Evolutionary conservation across 2,113 vertebrate species (phyloP).

Genomic region (Neotoma lepida): DNA sequence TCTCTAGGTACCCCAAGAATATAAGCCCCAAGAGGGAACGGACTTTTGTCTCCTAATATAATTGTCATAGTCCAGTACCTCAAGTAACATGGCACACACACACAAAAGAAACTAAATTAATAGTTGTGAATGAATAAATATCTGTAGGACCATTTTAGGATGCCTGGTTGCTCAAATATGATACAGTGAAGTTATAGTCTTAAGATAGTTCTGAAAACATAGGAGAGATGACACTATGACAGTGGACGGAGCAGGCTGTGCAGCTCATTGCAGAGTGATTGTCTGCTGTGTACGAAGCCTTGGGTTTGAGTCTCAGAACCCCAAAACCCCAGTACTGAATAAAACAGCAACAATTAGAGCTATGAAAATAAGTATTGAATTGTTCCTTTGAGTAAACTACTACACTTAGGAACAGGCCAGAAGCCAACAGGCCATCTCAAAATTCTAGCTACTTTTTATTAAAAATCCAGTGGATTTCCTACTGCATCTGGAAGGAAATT

Average conservation of each 20-base stretch:
- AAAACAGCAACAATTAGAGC: neutral
- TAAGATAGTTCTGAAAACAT: neutral
- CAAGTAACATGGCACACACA: neutral
- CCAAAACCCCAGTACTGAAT: neutral
- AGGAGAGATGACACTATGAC: neutral
- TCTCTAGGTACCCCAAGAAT: neutral
- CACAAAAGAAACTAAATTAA: neutral
- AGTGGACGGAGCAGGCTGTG: too few relatives aligned
- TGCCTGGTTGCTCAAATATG: neutral
- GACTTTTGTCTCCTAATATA: neutral
- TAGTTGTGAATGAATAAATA: neutral
- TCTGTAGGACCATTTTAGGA: neutral
- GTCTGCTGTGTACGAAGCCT: neutral
- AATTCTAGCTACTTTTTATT: neutral
- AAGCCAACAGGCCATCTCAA: neutral
- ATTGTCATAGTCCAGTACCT: neutral
- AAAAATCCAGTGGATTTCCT: neutral
- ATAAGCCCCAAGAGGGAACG: neutral
- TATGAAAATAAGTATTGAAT: neutral
- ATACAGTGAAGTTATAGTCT: neutral
- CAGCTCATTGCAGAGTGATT: neutral
- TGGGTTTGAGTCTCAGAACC: neutral
- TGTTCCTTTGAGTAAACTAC: neutral
- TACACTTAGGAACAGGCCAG: neutral
- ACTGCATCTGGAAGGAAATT: neutral